Conservation (phyloP, 2,113 vertebrate genomes). For the Mustelus asterias region DNA sequence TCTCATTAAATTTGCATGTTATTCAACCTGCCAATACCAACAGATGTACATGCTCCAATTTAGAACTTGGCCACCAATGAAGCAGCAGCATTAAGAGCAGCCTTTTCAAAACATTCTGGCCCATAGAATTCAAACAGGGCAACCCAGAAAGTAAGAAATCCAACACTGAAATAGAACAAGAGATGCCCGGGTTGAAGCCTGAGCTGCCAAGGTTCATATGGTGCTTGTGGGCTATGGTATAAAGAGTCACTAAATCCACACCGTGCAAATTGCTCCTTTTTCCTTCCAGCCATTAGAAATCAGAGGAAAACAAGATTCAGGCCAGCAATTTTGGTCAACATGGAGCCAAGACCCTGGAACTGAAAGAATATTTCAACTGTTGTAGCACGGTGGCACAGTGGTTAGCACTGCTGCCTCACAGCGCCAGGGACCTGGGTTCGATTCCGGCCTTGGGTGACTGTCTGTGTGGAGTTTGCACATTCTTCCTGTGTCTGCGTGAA, state of each 20-base stretch:
- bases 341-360: background rate
- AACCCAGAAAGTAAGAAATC: background rate
- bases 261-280: background rate
- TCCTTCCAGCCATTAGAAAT: background rate
- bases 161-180: background rate
- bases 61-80: background rate
- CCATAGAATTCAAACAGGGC: conserved; percentile 1
- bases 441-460: no score
- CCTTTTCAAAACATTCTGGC: background rate
- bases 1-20: background rate
- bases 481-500: no score
- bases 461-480: no score
- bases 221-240: background rate
- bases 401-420: no score
- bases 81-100: background rate
- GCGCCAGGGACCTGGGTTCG: no score
- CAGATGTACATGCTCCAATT: background rate
- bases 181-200: background rate
- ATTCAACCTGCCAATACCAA: conserved; percentile 20
- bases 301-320: background rate
- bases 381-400: no score
- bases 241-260: background rate
- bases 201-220: background rate
- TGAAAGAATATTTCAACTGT: background rate
- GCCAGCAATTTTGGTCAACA: background rate